Percentiles rank a stretch among this genome's conserved stretches.
Evolutionary conservation across 2,888 invertebrate species (phyloP).

Genomic region (Dynastes hyllus): DNA sequence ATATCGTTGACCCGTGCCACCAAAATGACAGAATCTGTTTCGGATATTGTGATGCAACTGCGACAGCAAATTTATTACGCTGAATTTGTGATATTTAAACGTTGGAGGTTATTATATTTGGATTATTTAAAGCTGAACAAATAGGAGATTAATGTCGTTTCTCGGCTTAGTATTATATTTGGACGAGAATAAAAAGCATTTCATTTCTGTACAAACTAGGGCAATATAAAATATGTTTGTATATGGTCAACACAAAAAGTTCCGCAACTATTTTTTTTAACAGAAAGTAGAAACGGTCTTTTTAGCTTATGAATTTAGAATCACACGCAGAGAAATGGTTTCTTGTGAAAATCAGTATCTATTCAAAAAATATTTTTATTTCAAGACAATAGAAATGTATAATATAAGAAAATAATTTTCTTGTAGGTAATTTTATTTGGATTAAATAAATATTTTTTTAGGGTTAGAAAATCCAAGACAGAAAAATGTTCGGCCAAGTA

Average conservation of each 20-base stretch:
- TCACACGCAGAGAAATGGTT: too few relatives aligned
- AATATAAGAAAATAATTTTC: too few relatives aligned
- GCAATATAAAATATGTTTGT: neutral
- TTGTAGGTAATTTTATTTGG: too few relatives aligned
- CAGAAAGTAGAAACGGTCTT: too few relatives aligned
- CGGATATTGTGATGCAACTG: conserved; percentile 19
- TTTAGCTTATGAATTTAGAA: too few relatives aligned
- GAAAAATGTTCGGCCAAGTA: too few relatives aligned
- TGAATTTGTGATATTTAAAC: conserved; percentile 5
- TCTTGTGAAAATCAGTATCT: too few relatives aligned
- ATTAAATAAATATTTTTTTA: too few relatives aligned
- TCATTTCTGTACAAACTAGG: neutral
- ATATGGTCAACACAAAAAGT: neutral
- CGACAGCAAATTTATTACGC: neutral
- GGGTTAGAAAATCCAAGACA: too few relatives aligned
- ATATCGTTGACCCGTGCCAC: conserved; percentile 21
- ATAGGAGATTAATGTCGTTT: conserved; percentile 17
- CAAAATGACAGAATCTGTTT: conserved; percentile 6
- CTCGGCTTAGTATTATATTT: neutral
- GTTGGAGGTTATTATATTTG: conserved; percentile 3
- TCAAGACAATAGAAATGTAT: too few relatives aligned
- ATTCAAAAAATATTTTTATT: too few relatives aligned
- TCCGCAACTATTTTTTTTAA: too few relatives aligned
- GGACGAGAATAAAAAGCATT: neutral
- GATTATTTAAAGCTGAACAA: conserved; percentile 18